Conservation (phyloP, 1,140 invertebrate species). For the Prorops nasuta region DNA sequence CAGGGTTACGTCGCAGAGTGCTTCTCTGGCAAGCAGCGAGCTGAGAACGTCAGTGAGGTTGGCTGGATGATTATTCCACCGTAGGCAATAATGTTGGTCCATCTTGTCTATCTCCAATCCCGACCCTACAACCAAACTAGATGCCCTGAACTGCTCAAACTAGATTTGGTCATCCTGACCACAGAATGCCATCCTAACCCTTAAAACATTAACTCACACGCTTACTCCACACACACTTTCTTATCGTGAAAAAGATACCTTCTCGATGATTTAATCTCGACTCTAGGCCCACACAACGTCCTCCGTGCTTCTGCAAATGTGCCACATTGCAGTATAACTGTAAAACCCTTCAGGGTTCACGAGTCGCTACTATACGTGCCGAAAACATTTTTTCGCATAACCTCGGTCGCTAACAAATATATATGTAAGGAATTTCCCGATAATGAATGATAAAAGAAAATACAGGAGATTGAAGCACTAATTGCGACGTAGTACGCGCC, state of each 20-base stretch:
- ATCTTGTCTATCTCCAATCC: conserved; percentile 63
- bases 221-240: conserved; percentile 26
- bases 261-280: conserved; percentile 28
- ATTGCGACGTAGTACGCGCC: conserved; percentile 41
- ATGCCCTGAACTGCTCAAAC: conserved; percentile 33
- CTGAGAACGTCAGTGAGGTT: conserved; percentile 86
- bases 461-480: conserved; percentile 41
- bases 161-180: conserved; percentile 28
- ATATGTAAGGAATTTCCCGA: conserved; percentile 19
- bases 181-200: conserved; percentile 32
- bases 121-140: conserved; percentile 52
- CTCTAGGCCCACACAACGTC: conserved; percentile 47
- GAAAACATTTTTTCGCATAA: conserved; percentile 56
- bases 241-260: conserved; percentile 30
- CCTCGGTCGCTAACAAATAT: conserved; percentile 30
- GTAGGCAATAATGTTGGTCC: conserved; percentile 92
- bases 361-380: conserved; percentile 49
- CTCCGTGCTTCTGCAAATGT: conserved; percentile 56
- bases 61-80: conserved; percentile 91
- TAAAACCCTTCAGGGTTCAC: conserved; percentile 59
- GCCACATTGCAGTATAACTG: conserved; percentile 59
- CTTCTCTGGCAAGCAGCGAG: conserved; percentile 80
- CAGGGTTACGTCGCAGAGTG: conserved; percentile 88
- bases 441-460: conserved; percentile 17
- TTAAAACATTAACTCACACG: conserved; percentile 37